Conservation (phyloP, 2,113 vertebrate species). For the Aptenodytes forsteri region DNA sequence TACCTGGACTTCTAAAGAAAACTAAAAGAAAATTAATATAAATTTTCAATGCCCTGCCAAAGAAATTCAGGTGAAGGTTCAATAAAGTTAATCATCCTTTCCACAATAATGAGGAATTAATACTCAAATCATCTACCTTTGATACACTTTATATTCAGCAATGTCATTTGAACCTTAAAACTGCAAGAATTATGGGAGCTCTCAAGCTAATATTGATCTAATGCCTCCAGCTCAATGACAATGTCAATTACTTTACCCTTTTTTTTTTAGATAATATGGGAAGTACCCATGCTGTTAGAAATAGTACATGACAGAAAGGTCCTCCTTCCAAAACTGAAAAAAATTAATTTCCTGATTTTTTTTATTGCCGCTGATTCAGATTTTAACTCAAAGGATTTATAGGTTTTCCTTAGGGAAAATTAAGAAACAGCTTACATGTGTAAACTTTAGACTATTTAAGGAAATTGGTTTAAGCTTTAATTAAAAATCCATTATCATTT, state of each 20-base stretch:
- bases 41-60: not conserved
- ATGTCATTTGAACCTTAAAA: constrained; percentile 7
- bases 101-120: constrained; percentile 40
- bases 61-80: constrained; percentile 7
- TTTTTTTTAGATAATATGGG: not conserved
- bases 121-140: constrained; percentile 5
- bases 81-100: constrained; percentile 10
- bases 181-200: constrained; percentile 26
- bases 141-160: not conserved
- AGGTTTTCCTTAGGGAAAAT: not conserved
- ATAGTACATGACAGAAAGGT: not conserved
- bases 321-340: not conserved
- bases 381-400: not conserved
- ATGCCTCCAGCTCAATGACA: not conserved
- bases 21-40: not conserved
- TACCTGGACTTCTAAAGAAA: not conserved
- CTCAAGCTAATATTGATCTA: constrained; percentile 36
- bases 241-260: not conserved
- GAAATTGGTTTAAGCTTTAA: not conserved
- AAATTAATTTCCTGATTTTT: not conserved
- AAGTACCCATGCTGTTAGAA: not conserved
- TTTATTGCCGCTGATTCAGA: not conserved
- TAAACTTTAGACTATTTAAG: not conserved
- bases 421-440: not conserved
- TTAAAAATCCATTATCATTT: not conserved